Conservation (phyloP, 2,797 vertebrate genomes). For the Philypnodon macrostomus region DNA sequence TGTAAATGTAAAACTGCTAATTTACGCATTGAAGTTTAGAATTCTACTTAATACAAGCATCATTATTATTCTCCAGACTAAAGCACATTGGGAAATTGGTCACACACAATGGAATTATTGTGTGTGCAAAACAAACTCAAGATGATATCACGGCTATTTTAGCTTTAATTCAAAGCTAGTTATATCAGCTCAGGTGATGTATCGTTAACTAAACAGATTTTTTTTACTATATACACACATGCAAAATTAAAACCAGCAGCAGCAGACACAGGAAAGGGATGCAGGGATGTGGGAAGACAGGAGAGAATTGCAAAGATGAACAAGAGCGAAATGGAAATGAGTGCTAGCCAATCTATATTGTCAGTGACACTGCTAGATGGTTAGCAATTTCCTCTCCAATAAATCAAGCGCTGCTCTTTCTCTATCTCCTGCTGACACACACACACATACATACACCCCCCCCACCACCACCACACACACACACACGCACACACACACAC, state of each 20-base stretch:
- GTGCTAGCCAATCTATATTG: constrained; percentile 69
- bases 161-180: constrained; percentile 34
- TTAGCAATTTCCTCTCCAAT: constrained; percentile 82
- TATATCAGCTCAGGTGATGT: constrained; percentile 33
- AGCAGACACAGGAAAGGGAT: not conserved
- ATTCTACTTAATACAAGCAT: constrained; percentile 27
- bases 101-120: constrained; percentile 28
- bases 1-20: no score
- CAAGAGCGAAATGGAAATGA: constrained; percentile 69
- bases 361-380: constrained; percentile 73
- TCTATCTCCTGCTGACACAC: constrained; percentile 45
- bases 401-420: constrained; percentile 71
- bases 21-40: constrained; percentile 12
- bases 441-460: constrained; percentile 27
- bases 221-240: constrained; percentile 4
- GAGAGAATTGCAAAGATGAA: constrained; percentile 14
- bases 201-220: not conserved
- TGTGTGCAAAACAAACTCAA: constrained; percentile 25
- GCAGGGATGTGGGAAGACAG: not conserved
- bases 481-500: constrained; percentile 18
- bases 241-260: not conserved
- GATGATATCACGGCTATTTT: constrained; percentile 42
- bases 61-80: constrained; percentile 16
- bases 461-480: constrained; percentile 23
- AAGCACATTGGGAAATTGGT: constrained; percentile 42